Evolutionary conservation across 2,797 vertebrate species (phyloP).

Genomic region (Sternarchorhynchus goeldii): DNA sequence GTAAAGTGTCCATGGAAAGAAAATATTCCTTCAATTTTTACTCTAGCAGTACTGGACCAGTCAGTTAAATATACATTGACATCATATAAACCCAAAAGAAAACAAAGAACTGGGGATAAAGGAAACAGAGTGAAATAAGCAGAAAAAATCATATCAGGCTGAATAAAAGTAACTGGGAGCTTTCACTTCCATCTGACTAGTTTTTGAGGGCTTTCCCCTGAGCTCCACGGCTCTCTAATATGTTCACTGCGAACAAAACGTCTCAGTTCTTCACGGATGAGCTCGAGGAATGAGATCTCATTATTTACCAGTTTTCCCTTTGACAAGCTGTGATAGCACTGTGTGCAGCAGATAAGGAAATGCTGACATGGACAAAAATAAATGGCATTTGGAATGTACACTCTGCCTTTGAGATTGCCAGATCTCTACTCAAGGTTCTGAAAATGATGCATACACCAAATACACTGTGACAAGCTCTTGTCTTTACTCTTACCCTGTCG

Average conservation of each 20-base stretch:
- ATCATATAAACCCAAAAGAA: too few relatives aligned
- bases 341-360: conserved; percentile 6
- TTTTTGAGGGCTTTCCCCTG: neutral
- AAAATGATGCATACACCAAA: conserved; percentile 22
- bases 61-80: too few relatives aligned
- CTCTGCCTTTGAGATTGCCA: conserved; percentile 1
- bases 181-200: conserved; percentile 14
- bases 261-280: conserved; percentile 11
- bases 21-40: too few relatives aligned
- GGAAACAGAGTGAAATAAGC: conserved; percentile 1
- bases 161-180: conserved; percentile 5
- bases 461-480: neutral
- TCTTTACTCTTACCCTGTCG: conserved; percentile 18
- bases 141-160: neutral
- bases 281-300: conserved; percentile 22
- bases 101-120: neutral
- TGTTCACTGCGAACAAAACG: neutral
- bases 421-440: neutral
- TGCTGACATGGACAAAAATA: conserved; percentile 27
- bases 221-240: neutral
- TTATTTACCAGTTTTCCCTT: conserved; percentile 37
- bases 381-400: conserved; percentile 6
- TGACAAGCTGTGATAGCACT: conserved; percentile 26
- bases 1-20: too few relatives aligned
- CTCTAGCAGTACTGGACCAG: too few relatives aligned